Conservation (phyloP, 2,797 vertebrate genomes). For the Lateolabrax maculatus region DNA sequence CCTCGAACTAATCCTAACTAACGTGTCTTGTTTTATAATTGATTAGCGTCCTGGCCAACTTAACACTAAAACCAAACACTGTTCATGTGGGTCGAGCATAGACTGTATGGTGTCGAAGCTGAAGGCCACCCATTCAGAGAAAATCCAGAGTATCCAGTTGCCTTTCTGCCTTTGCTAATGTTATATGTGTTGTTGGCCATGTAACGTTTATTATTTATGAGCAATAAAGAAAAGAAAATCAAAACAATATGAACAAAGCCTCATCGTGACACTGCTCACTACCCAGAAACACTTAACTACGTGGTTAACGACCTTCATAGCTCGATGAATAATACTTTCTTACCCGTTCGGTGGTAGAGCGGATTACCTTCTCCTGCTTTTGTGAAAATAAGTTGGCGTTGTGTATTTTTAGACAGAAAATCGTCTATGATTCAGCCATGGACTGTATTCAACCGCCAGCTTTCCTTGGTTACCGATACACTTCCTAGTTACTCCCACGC, state of each 20-base stretch:
- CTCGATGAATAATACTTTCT: not conserved
- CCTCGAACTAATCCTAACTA: too few relatives aligned
- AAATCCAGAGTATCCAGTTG: not conserved
- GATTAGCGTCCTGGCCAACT: not conserved
- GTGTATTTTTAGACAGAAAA: not conserved
- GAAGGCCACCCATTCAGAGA: not conserved
- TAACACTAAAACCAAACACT: not conserved
- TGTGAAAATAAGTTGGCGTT: not conserved
- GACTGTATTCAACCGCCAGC: slow-evolving; percentile 19
- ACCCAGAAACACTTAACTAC: not conserved
- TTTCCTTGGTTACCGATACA: slow-evolving; percentile 74
- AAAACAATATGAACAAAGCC: slow-evolving; percentile 3
- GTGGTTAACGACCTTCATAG: not conserved
- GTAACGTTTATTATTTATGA: not conserved
- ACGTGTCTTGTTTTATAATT: not conserved
- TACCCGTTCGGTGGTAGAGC: not conserved
- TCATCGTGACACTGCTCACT: too few relatives aligned
- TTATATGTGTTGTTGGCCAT: not conserved
- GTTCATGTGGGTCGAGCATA: not conserved
- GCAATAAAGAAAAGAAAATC: fast-evolving
- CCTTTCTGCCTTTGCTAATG: not conserved
- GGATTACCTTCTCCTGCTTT: not conserved
- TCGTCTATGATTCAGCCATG: too few relatives aligned
- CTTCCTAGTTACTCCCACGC: slow-evolving; percentile 81
- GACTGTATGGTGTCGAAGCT: too few relatives aligned